A percentile compares a stretch with the other conserved stretches of the same genome.
phyloP scores from a whole-genome alignment of 2,113 vertebrate species.

The Spilogale gracilis region DNA sequence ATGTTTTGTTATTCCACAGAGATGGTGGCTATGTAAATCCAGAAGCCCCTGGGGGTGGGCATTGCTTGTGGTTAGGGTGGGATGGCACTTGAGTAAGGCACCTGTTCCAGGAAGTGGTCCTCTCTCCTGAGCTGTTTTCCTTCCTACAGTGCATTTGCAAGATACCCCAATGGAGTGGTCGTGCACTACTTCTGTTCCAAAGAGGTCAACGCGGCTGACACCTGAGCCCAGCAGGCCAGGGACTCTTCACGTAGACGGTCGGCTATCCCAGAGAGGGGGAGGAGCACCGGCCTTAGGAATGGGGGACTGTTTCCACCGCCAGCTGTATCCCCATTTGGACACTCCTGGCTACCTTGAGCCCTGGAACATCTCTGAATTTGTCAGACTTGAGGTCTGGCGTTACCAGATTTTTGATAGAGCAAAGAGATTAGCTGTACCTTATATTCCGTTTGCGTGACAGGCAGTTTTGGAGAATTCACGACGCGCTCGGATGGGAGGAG shows the following conservation, averaged over 20 bases:
- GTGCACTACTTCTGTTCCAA: constrained; percentile 99
- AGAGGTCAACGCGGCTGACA: constrained; percentile 94
- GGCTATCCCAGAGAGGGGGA: constrained; percentile 4
- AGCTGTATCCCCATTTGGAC: constrained; percentile 43
- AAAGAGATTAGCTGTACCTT: constrained; percentile 70
- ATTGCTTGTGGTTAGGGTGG: neutral
- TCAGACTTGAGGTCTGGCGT: constrained; percentile 61
- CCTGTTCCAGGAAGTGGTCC: neutral
- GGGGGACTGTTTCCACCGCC: neutral
- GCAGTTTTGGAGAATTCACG: constrained; percentile 67
- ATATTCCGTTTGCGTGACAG: constrained; percentile 59
- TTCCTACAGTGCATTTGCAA: constrained; percentile 95
- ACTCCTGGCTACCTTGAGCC: constrained; percentile 22
- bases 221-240: constrained; percentile 84
- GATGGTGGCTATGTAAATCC: neutral
- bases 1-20: neutral
- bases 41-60: neutral
- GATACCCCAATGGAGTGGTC: constrained; percentile 97
- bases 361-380: constrained; percentile 75
- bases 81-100: neutral
- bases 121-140: neutral
- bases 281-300: neutral
- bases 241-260: constrained; percentile 51
- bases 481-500: constrained; percentile 56
- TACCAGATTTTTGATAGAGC: constrained; percentile 77